These are phyloP conservation scores for Parnassius apollo DNA, from an alignment of 2,888 invertebrate genomes.

Conservation along the genomic window DNA sequence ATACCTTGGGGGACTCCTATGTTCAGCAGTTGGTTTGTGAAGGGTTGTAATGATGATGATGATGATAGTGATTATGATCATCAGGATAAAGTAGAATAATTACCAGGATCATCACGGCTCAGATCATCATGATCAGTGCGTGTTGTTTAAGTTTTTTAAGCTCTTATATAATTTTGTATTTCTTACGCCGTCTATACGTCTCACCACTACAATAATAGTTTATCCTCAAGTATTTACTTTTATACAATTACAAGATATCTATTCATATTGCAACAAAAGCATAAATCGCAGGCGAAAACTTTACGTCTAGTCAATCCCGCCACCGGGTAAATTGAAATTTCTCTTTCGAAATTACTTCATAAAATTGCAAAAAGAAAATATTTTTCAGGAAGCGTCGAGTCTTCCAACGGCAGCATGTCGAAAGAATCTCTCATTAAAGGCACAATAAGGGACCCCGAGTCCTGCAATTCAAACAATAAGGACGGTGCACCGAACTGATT, in stretches of 20 bases:
- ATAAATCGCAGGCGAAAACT: background rate
- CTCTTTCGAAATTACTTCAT: conserved; percentile 22
- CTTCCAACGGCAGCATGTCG: conserved; percentile 23
- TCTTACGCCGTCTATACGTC: background rate
- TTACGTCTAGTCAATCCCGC: conserved; percentile 2
- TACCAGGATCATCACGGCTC: too few relatives aligned
- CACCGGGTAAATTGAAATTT: conserved; percentile 6
- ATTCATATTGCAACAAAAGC: background rate
- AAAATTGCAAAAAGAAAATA: conserved; percentile 22
- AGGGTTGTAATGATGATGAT: too few relatives aligned
- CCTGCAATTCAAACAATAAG: conserved; percentile 38
- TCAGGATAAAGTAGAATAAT: too few relatives aligned
- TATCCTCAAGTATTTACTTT: background rate
- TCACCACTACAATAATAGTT: background rate
- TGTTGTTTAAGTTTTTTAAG: too few relatives aligned
- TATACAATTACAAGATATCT: too few relatives aligned
- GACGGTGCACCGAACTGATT: conserved; percentile 35
- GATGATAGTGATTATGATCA: too few relatives aligned
- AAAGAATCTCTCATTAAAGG: conserved; percentile 39
- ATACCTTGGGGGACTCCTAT: too few relatives aligned
- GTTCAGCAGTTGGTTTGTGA: too few relatives aligned
- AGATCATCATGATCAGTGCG: too few relatives aligned
- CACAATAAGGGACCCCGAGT: conserved; percentile 36
- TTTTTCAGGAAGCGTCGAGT: conserved; percentile 17
- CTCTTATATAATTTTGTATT: too few relatives aligned